These are phyloP conservation scores for Agapornis roseicollis DNA, from an alignment of 2,113 vertebrate species.

Conservation along the genomic window DNA sequence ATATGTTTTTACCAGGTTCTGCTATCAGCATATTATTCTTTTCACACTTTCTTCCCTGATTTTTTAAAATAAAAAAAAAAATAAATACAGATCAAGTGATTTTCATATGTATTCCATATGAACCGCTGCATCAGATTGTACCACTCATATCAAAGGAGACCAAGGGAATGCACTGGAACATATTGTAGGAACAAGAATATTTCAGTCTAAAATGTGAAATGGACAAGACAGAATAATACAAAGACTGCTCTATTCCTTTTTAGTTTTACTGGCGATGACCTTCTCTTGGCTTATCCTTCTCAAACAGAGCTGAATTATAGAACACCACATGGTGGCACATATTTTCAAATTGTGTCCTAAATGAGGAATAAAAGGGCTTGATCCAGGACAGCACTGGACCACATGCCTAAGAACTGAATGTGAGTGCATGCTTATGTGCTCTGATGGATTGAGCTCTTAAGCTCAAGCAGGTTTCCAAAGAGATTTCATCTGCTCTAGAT, in stretches of 20 bases:
- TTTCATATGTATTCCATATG: neutral
- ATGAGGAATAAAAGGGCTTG: constrained; percentile 5
- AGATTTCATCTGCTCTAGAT: neutral
- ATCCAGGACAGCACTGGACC: neutral
- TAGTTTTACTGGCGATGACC: neutral
- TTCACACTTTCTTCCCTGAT: neutral
- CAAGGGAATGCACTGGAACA: neutral
- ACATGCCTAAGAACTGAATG: neutral
- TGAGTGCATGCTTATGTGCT: neutral
- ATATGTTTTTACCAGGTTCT: neutral
- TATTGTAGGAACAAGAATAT: neutral
- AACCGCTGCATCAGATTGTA: neutral
- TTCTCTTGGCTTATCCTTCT: neutral
- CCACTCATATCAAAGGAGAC: neutral
- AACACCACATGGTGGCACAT: neutral
- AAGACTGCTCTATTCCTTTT: neutral
- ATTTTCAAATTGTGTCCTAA: constrained; percentile 34
- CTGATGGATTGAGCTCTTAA: neutral
- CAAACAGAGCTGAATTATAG: constrained; percentile 25
- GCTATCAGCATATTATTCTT: neutral
- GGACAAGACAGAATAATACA: neutral
- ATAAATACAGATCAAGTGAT: neutral
- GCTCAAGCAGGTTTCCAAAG: constrained; percentile 5
- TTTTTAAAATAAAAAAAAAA: neutral
- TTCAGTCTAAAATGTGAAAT: constrained; percentile 6